Conservation (phyloP, 2,888 invertebrate species). For the Papilio protenor region DNA sequence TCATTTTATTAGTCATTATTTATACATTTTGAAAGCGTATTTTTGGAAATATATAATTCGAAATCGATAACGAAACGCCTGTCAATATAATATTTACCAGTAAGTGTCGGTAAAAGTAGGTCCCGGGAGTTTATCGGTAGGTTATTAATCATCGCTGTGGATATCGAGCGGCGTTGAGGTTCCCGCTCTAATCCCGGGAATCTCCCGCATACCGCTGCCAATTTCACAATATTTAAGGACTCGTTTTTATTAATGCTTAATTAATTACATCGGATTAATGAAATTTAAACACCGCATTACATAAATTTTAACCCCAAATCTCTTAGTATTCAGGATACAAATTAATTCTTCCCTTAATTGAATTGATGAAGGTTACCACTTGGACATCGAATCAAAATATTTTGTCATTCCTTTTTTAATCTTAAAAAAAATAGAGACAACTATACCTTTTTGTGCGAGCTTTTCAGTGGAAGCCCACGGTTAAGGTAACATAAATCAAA, state of each 20-base stretch:
- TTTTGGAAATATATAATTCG: not conserved
- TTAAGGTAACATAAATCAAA: too few relatives aligned
- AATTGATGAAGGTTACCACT: too few relatives aligned
- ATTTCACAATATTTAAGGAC: constrained; percentile 45
- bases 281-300: not conserved
- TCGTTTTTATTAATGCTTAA: constrained; percentile 13
- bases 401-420: too few relatives aligned
- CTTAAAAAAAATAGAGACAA: too few relatives aligned
- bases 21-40: not conserved
- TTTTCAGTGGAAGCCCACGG: too few relatives aligned
- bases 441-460: too few relatives aligned
- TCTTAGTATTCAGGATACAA: too few relatives aligned
- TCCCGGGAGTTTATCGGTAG: constrained; percentile 63
- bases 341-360: too few relatives aligned
- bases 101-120: constrained; percentile 57
- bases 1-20: not conserved
- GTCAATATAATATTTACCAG: constrained; percentile 41
- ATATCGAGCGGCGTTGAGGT: constrained; percentile 61
- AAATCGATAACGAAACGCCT: constrained; percentile 22
- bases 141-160: constrained; percentile 71
- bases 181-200: constrained; percentile 62
- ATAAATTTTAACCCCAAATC: not conserved
- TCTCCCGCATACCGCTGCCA: constrained; percentile 50
- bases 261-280: constrained; percentile 17
- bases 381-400: too few relatives aligned